A percentile compares a stretch with the other conserved stretches of the same genome.
phyloP scores from a whole-genome alignment of 1,140 invertebrate genomes.

The Fopius arisanus region DNA sequence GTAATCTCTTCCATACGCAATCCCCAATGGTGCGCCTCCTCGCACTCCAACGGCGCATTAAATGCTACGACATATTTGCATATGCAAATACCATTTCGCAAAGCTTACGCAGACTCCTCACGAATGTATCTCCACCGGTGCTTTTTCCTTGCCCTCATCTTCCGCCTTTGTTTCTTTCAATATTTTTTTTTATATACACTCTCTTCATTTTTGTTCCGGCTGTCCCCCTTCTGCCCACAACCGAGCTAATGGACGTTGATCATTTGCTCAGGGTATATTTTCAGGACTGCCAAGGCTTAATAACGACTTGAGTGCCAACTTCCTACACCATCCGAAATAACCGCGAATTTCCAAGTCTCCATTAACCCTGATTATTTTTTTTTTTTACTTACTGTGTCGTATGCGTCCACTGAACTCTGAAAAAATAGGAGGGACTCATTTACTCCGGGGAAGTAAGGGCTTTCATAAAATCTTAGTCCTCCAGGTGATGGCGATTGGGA shows the following conservation, averaged over 20 bases:
- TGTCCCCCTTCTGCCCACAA: background rate
- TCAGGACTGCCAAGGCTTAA: constrained; percentile 20
- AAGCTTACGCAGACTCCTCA: constrained; percentile 29
- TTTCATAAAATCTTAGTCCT: no score
- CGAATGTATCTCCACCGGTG: constrained; percentile 18
- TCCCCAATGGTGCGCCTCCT: background rate
- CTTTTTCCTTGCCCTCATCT: no score
- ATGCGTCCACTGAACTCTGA: no score
- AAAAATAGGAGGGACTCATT: no score
- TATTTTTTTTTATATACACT: constrained; percentile 15
- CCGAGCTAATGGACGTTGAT: constrained; percentile 38
- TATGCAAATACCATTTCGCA: constrained; percentile 37
- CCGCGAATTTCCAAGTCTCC: background rate
- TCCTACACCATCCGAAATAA: background rate
- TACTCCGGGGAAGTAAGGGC: no score
- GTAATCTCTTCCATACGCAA: background rate
- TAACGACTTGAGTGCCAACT: constrained; percentile 26
- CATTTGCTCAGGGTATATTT: constrained; percentile 22
- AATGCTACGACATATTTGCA: constrained; percentile 37
- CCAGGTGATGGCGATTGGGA: no score
- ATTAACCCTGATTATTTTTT: background rate
- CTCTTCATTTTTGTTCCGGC: background rate
- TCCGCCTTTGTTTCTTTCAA: constrained; percentile 14
- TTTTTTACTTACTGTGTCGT: background rate
- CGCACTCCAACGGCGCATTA: constrained; percentile 12